Conservation (phyloP, 2,888 invertebrate genomes). For the Xanthorhoe designata region DNA sequence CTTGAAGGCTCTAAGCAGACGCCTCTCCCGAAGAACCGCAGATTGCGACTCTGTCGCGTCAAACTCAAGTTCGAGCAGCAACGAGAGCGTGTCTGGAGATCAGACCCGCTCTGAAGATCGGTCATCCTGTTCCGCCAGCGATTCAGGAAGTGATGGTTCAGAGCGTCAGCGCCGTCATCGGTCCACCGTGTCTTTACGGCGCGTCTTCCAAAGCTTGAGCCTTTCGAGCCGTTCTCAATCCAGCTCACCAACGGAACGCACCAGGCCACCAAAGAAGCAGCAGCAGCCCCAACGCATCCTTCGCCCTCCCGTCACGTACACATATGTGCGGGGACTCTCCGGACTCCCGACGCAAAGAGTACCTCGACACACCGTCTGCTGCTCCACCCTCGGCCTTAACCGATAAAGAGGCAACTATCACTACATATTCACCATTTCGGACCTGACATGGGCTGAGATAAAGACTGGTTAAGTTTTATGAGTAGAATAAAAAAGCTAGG, state of each 20-base stretch:
- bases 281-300: constrained; percentile 90
- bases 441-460: constrained; percentile 61
- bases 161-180: constrained; percentile 79
- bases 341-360: constrained; percentile 93
- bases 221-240: constrained; percentile 88
- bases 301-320: constrained; percentile 91
- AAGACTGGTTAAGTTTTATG: constrained; percentile 79
- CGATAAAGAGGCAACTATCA: constrained; percentile 61
- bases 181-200: constrained; percentile 88
- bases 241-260: constrained; percentile 82
- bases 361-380: constrained; percentile 84
- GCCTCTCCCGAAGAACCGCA: constrained; percentile 84
- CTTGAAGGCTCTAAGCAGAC: constrained; percentile 88
- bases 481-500: constrained; percentile 67
- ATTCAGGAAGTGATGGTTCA: constrained; percentile 87
- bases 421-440: constrained; percentile 36
- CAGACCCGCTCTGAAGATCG: constrained; percentile 69
- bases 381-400: constrained; percentile 69
- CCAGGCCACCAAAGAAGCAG: constrained; percentile 84
- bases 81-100: constrained; percentile 75
- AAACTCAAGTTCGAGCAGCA: constrained; percentile 72
- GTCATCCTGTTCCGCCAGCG: constrained; percentile 86
- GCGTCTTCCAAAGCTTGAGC: constrained; percentile 89
- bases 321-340: constrained; percentile 92
- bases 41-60: constrained; percentile 71